Evolutionary conservation across 2,888 invertebrate genomes (phyloP), one percentile per base, ranked within the genome.

Genomic region (Schrankia costaestrigalis): DNA sequence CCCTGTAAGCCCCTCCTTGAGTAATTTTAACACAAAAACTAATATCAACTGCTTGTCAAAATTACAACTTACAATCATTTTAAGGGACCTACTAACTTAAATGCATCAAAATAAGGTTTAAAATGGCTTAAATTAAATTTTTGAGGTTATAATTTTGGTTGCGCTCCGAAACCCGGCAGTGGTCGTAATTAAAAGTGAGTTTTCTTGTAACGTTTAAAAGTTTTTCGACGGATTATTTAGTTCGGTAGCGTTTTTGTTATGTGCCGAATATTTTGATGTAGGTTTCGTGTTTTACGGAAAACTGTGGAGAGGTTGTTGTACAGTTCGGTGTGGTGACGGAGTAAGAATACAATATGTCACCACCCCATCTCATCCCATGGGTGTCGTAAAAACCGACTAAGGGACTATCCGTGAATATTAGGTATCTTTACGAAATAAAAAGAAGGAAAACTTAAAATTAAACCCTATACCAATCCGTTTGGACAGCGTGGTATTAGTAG

Each of bases 211-310:
- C 43, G 46, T 58, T 58, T 58, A 50, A 31, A 3, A 9, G 46
- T 58, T 55, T 57, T 55, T 55, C 24, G 24, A 12, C 28, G 56
- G 35, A 58, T 55, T 55, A 55, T 43, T 55, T 50, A 35, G 56
- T 35, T 23, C 46, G 25, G 52, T 36, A 41, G n/a, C 0, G 29
- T 55, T 58, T 55, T 55, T 55, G 46, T 43, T 5, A 8, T 7
- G 9, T 8, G 11, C 33, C 46, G 38, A 55, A 58, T 55, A 58
- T 58, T 58, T 42, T 46, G 6, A 35, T 11, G 22, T 17, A 4
- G 6, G 10, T n/a, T 1, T 25, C n/a, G 14, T 8, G 18, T 18
- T 17, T 6, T 18, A 3, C 4, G 11, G 15, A 26, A 7, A 5
- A 8, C 19, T 19, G 11, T 25, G 27, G 14, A 24, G 34, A 35